Evolutionary conservation across 2,888 invertebrate species (phyloP), one percentile per base, ranked within the genome.

Genomic region (Augiades crinisus): DNA sequence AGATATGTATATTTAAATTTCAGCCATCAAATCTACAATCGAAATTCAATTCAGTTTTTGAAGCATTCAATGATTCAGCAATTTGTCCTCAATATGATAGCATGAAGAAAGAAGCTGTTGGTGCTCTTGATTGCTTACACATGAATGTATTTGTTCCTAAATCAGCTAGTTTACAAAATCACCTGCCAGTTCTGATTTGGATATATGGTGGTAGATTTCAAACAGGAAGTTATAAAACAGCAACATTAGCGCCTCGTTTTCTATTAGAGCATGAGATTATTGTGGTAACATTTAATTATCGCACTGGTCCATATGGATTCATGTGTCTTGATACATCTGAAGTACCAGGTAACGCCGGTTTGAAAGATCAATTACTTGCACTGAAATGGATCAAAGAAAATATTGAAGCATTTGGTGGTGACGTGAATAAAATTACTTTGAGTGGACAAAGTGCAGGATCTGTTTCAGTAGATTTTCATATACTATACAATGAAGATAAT

Each of bases 61-160:
- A 65, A 2, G 81, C 81, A 0, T 64, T 65, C 22, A 66, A 78
- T 44, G 60, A 68, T 2, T 54, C 68, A 1, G 60, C 68, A 0
- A 51, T 62, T 3, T 82, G 84, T 53, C 78, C 84, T 1, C 83
- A 85, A 70, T 40, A 58, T 6, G 61, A 69, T 45, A 50, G 55
- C 22, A 53, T 73, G 67, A 12, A 41, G 3, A 45, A 57, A 1
- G 49, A 78, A n/a, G 52, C 62, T 67, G 14, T 78, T 67, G 69
- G 90, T 68, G 30, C 72, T 14, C 75, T 89, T 47, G 90, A 91
- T 59, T 94, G 93, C 57, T 81, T 93, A 0, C 91, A 89, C 53
- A 61, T 93, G 3, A 93, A 92, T 66, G 88, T 93, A 0, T 93
- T 91, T 62, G 90, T 91, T 2, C 92, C 92, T 0, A 59, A 65